phyloP scores from a whole-genome alignment of 1,140 invertebrate genomes.

The Dysdera silvatica region DNA sequence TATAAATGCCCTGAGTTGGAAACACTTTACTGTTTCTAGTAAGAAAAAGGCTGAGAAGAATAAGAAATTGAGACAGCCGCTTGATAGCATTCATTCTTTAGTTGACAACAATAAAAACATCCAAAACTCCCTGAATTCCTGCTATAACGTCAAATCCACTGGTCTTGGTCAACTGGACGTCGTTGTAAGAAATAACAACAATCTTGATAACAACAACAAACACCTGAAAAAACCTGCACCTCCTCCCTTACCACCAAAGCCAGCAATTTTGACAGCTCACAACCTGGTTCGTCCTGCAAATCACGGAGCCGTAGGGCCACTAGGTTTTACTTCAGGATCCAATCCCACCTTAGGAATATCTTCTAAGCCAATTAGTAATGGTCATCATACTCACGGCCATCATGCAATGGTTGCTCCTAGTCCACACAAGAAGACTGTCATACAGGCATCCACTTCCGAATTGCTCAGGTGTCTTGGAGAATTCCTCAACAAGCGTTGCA shows the following conservation, averaged over 20 bases:
- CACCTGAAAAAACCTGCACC: slow-evolving; percentile 6
- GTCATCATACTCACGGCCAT: slow-evolving; percentile 51
- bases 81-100: slow-evolving; percentile 65
- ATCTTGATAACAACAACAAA: slow-evolving; percentile 27
- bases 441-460: slow-evolving; percentile 96
- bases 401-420: slow-evolving; percentile 42
- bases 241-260: slow-evolving; percentile 34
- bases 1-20: slow-evolving; percentile 92
- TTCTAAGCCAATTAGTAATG: too few relatives aligned
- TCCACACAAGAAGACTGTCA: slow-evolving; percentile 62
- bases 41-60: slow-evolving; percentile 65
- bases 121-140: slow-evolving; percentile 56
- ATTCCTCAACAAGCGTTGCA: slow-evolving; percentile 83
- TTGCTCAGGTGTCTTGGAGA: slow-evolving; percentile 92
- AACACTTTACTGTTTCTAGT: slow-evolving; percentile 81
- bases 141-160: slow-evolving; percentile 48
- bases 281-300: slow-evolving; percentile 26
- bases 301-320: slow-evolving; percentile 11
- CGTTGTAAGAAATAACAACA: slow-evolving; percentile 40
- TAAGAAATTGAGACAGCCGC: slow-evolving; percentile 50
- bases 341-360: too few relatives aligned
- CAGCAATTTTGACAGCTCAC: slow-evolving; percentile 33
- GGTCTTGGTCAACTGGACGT: slow-evolving; percentile 36
- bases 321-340: slow-evolving; percentile 9
- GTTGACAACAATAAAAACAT: slow-evolving; percentile 75